A percentile compares a stretch with the other conserved stretches of the same genome.
Conservation (phyloP, 1,140 invertebrate genomes). For the Bathynomus jamesi region DNA sequence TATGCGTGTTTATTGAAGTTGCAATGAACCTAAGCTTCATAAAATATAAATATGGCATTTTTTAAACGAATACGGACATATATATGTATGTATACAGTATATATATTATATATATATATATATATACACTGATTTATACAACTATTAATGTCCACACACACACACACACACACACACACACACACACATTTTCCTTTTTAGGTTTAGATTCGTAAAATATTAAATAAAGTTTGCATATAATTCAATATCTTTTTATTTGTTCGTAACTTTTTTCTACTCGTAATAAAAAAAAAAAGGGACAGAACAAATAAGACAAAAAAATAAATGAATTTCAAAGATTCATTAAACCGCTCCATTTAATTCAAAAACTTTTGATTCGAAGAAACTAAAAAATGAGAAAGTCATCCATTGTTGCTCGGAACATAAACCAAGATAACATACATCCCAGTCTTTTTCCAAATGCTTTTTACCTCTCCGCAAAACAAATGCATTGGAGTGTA, state of each 20-base stretch:
- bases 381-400: background rate
- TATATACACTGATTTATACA: background rate
- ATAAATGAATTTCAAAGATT: background rate
- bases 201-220: background rate
- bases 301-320: background rate
- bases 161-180: background rate
- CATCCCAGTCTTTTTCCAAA: background rate
- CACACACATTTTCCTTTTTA: too few relatives aligned
- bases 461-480: background rate
- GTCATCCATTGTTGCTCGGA: background rate
- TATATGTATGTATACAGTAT: background rate
- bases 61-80: background rate
- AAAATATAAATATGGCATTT: background rate
- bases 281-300: background rate
- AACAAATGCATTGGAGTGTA: background rate
- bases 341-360: conserved; percentile 1
- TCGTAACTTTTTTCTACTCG: background rate
- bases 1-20: background rate
- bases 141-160: background rate
- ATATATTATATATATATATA: background rate
- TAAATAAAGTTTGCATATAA: background rate
- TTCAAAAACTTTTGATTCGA: conserved; percentile 1
- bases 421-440: conserved; percentile 1
- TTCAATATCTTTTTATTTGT: background rate
- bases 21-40: background rate